Conservation (phyloP, 2,797 vertebrate genomes). For the Hippoglossus hippoglossus region DNA sequence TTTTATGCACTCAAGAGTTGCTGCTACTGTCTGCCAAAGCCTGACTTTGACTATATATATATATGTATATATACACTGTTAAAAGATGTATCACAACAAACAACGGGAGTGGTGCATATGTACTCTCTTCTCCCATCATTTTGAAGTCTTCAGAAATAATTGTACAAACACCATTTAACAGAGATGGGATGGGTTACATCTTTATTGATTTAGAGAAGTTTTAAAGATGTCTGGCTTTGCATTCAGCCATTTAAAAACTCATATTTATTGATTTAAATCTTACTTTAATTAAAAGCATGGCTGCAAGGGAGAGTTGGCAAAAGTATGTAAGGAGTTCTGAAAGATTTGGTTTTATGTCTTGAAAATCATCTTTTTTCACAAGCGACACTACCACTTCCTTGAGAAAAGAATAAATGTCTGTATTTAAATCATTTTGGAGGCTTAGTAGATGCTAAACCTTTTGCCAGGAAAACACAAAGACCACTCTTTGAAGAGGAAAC, state of each 20-base stretch:
- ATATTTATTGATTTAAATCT: constrained; percentile 12
- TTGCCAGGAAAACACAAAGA: constrained; percentile 62
- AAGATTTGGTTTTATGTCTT: constrained; percentile 35
- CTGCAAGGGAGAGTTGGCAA: constrained; percentile 14
- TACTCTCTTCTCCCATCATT: constrained; percentile 19
- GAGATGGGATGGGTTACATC: neutral
- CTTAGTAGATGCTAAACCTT: constrained; percentile 36
- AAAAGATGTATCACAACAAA: constrained; percentile 38
- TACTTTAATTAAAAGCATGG: constrained; percentile 28
- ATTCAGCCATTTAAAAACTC: constrained; percentile 35
- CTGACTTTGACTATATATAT: constrained; percentile 16
- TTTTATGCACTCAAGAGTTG: constrained; percentile 63
- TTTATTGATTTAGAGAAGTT: constrained; percentile 22
- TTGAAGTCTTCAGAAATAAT: constrained; percentile 45
- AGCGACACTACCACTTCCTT: constrained; percentile 23
- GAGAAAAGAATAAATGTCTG: constrained; percentile 48
- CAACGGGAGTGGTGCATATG: constrained; percentile 27
- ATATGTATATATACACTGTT: neutral
- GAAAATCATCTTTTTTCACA: constrained; percentile 34
- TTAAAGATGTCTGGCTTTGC: constrained; percentile 25
- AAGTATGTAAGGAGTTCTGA: constrained; percentile 16
- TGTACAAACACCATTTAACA: constrained; percentile 27
- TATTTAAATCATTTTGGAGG: constrained; percentile 42
- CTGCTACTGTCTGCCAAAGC: constrained; percentile 42
- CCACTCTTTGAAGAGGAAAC: constrained; percentile 50